phyloP scores from a whole-genome alignment of 2,113 vertebrate species.

The Fulmarus glacialis region DNA sequence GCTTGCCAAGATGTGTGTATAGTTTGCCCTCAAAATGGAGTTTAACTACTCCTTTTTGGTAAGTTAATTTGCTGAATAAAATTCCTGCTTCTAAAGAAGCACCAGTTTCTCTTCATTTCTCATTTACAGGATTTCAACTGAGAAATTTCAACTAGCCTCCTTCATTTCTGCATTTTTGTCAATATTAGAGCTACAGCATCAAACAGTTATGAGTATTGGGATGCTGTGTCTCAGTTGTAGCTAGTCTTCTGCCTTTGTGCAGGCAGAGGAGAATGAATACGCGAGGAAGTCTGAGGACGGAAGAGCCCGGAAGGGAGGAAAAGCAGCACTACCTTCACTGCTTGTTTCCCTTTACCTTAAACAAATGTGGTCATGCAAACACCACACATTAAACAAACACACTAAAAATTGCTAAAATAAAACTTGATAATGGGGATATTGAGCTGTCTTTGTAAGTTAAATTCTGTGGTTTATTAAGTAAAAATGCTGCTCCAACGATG shows the following conservation, averaged over 20 bases:
- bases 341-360: neutral
- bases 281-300: neutral
- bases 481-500: neutral
- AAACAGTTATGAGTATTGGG: neutral
- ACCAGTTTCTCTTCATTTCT: neutral
- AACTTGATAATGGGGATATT: neutral
- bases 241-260: neutral
- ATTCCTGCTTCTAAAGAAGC: neutral
- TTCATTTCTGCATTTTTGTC: neutral
- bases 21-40: neutral
- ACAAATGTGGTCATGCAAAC: neutral
- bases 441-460: neutral
- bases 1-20: neutral
- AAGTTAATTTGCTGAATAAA: neutral
- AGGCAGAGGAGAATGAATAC: neutral
- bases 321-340: neutral
- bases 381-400: neutral
- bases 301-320: neutral
- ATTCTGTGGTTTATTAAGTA: neutral
- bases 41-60: neutral
- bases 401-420: neutral
- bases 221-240: neutral
- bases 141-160: neutral
- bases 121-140: neutral
- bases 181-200: neutral